Conservation (phyloP, 2,113 vertebrate species). For the Carassius auratus region DNA sequence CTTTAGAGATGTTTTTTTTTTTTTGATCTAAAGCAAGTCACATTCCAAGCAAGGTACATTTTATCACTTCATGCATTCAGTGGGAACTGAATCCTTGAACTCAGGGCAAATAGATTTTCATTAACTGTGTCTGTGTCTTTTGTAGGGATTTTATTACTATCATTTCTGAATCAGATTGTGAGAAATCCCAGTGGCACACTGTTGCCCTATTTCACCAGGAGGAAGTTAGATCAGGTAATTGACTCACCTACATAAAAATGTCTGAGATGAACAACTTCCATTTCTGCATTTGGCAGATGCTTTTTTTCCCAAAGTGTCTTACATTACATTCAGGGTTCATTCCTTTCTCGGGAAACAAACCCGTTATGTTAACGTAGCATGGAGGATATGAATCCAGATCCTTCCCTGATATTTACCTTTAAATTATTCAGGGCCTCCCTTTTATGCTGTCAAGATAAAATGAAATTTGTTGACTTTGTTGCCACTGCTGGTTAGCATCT, state of each 20-base stretch:
- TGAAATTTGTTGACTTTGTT: slow-evolving; percentile 9
- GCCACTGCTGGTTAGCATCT: background rate
- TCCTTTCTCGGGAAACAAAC: background rate
- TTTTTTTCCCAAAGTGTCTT: background rate
- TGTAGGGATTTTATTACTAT: background rate
- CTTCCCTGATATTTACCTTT: background rate
- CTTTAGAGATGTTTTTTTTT: background rate
- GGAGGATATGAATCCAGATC: background rate
- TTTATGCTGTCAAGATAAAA: slow-evolving; percentile 23
- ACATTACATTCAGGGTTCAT: background rate
- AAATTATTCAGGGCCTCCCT: slow-evolving; percentile 7
- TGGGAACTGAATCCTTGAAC: background rate
- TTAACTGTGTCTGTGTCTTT: background rate
- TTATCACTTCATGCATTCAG: background rate
- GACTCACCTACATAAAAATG: slow-evolving; percentile 6
- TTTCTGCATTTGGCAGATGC: slow-evolving; percentile 19
- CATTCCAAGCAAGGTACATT: background rate
- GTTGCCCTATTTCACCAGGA: slow-evolving; percentile 26
- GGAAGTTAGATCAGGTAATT: slow-evolving; percentile 24
- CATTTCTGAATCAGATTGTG: slow-evolving; percentile 26
- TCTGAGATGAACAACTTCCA: background rate
- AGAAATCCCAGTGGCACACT: background rate
- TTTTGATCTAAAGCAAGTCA: background rate
- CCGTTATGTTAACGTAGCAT: background rate
- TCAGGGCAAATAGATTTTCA: background rate